Conservation (phyloP, 2,797 vertebrate species). For the Cyclura pinguis region DNA sequence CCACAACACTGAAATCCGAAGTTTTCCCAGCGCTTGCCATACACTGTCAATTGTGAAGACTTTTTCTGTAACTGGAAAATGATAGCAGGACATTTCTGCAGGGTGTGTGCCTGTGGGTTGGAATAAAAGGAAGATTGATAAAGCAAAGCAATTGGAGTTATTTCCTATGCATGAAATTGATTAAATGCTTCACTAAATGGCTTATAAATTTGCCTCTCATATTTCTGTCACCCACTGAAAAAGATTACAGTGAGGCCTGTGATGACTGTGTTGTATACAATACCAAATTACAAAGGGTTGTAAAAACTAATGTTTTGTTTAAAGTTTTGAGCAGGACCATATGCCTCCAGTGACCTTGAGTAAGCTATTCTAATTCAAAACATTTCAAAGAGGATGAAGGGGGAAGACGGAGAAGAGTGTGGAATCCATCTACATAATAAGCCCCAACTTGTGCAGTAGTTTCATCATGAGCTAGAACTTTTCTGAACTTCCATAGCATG, state of each 20-base stretch:
- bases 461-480: slow-evolving; percentile 46
- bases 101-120: neutral
- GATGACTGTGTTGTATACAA: slow-evolving; percentile 85
- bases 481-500: neutral
- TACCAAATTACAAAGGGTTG: slow-evolving; percentile 88
- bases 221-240: slow-evolving; percentile 88
- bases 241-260: slow-evolving; percentile 84
- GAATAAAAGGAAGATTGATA: slow-evolving; percentile 81
- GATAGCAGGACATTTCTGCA: slow-evolving; percentile 63
- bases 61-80: slow-evolving; percentile 62
- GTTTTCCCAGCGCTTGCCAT: slow-evolving; percentile 55
- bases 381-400: slow-evolving; percentile 79
- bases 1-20: slow-evolving; percentile 64
- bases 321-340: slow-evolving; percentile 87
- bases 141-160: slow-evolving; percentile 82
- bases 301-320: slow-evolving; percentile 89
- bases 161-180: slow-evolving; percentile 88
- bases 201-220: slow-evolving; percentile 88
- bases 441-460: slow-evolving; percentile 60
- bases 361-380: slow-evolving; percentile 89
- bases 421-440: slow-evolving; percentile 77
- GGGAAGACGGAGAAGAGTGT: slow-evolving; percentile 23
- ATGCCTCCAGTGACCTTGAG: slow-evolving; percentile 86
- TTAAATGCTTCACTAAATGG: slow-evolving; percentile 88
- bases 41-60: neutral